These are phyloP conservation scores for Leptosomus discolor DNA, from an alignment of 2,113 vertebrate genomes.

Conservation along the genomic window DNA sequence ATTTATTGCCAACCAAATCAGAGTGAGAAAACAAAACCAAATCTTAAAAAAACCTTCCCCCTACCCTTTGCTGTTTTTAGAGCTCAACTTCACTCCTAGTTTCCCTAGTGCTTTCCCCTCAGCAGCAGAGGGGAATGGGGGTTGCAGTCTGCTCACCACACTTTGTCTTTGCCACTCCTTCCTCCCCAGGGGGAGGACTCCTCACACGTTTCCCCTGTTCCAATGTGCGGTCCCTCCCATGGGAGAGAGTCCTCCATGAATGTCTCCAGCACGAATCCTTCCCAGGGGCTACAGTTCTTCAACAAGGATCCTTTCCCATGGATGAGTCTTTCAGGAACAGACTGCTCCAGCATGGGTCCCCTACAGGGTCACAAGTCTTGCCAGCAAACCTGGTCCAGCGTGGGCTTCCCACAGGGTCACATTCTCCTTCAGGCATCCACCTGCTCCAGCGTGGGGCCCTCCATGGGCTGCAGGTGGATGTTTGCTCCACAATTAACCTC, in stretches of 20 bases:
- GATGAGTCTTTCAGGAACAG: background rate
- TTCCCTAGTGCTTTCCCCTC: background rate
- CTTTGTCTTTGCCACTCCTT: background rate
- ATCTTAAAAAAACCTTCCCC: background rate
- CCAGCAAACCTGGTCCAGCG: background rate
- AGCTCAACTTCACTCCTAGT: background rate
- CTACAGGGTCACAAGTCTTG: no score
- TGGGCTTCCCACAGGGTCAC: background rate
- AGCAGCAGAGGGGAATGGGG: no score
- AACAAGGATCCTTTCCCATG: background rate
- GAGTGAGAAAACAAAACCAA: background rate
- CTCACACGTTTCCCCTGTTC: background rate
- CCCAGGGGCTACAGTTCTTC: background rate
- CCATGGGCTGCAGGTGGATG: background rate
- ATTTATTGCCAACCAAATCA: background rate
- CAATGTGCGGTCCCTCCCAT: background rate
- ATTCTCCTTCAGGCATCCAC: background rate
- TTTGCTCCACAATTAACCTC: no score
- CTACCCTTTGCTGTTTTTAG: no score
- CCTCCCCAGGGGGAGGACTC: background rate
- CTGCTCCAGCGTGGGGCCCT: background rate
- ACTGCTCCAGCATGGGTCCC: background rate
- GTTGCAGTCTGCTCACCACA: background rate
- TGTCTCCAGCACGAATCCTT: background rate
- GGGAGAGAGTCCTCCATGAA: background rate